These are phyloP conservation scores for Coelopa pilipes DNA, from an alignment of 2,888 invertebrate genomes.

Conservation along the genomic window DNA sequence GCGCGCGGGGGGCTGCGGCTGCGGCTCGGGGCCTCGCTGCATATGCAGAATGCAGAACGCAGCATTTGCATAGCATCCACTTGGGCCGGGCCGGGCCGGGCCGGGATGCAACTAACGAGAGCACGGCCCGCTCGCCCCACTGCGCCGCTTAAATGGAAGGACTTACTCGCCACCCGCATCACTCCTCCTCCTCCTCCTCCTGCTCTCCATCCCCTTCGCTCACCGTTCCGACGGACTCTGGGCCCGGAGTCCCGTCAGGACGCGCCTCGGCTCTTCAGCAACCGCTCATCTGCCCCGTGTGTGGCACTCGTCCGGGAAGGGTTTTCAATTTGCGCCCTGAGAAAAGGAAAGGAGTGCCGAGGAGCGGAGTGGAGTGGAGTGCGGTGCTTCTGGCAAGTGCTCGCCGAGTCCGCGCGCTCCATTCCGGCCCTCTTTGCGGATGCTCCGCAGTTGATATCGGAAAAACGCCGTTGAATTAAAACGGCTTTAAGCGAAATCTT, in stretches of 20 bases:
- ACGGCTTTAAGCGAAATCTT: constrained; percentile 27
- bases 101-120: constrained; percentile 29
- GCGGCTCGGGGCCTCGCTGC: neutral
- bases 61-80: constrained; percentile 17
- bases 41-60: neutral
- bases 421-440: neutral
- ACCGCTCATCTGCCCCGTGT: neutral
- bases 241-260: too few relatives aligned
- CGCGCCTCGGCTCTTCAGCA: too few relatives aligned
- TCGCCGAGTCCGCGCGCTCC: neutral
- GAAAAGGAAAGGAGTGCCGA: neutral
- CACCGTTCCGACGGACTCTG: too few relatives aligned
- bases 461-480: constrained; percentile 30
- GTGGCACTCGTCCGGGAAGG: neutral
- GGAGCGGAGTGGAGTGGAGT: neutral
- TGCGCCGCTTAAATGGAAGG: constrained; percentile 20
- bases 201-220: too few relatives aligned
- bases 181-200: too few relatives aligned
- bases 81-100: neutral
- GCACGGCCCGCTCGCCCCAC: constrained; percentile 1
- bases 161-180: too few relatives aligned
- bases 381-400: constrained; percentile 7
- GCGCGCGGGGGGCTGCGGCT: neutral
- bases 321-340: constrained; percentile 11
- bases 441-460: constrained; percentile 20